phyloP scores from a whole-genome alignment of 2,888 invertebrate species.

The Gastrophysa polygoni region DNA sequence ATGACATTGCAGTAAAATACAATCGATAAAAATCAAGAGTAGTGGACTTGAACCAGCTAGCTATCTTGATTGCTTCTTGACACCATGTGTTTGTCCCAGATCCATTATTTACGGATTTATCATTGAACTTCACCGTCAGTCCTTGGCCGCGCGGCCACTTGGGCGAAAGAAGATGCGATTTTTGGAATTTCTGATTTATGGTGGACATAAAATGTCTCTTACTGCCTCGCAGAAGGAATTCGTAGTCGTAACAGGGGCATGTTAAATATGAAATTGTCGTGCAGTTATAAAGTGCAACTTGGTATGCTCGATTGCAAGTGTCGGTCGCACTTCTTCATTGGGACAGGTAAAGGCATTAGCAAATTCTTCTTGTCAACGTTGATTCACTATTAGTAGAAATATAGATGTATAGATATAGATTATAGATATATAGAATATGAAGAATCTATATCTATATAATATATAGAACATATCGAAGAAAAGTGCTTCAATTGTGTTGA shows the following conservation, averaged over 20 bases:
- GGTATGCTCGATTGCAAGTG: background rate
- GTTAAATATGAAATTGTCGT: background rate
- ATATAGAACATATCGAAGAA: too few relatives aligned
- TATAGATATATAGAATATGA: too few relatives aligned
- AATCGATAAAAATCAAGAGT: slow-evolving; percentile 42
- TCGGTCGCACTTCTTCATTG: background rate
- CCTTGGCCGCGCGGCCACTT: background rate
- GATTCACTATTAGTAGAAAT: too few relatives aligned
- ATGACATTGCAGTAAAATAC: slow-evolving; percentile 52
- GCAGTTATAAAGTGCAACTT: background rate
- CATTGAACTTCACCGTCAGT: slow-evolving; percentile 22
- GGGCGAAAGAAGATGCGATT: slow-evolving; percentile 16
- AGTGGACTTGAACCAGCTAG: slow-evolving; percentile 41
- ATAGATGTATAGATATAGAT: too few relatives aligned
- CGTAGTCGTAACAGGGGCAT: background rate
- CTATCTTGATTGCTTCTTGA: slow-evolving; percentile 53
- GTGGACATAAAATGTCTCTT: slow-evolving; percentile 19
- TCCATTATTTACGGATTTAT: slow-evolving; percentile 40
- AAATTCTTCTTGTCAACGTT: too few relatives aligned
- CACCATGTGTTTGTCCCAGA: slow-evolving; percentile 51
- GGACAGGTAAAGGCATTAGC: too few relatives aligned
- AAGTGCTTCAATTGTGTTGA: too few relatives aligned
- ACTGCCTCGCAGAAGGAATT: background rate
- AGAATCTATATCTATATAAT: too few relatives aligned
- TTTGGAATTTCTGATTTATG: slow-evolving; percentile 29